phyloP scores from a whole-genome alignment of 2,888 invertebrate species.

The Thumatha senex region DNA sequence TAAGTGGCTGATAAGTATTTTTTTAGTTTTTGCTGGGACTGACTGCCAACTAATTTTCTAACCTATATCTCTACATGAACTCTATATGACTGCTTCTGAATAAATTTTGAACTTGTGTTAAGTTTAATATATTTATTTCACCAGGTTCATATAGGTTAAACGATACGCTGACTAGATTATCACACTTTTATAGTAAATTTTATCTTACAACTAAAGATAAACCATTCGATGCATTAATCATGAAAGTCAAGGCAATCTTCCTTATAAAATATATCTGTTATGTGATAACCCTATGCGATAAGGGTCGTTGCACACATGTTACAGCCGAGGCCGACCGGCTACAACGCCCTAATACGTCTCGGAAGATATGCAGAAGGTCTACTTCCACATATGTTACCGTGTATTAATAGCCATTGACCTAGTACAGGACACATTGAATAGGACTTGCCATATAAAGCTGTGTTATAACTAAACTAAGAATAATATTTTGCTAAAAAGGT shows the following conservation, averaged over 20 bases:
- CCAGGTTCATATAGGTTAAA: too few species aligned
- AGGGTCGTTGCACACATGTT: conserved; percentile 2
- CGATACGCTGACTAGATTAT: too few species aligned
- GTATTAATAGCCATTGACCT: conserved; percentile 30
- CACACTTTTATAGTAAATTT: background rate
- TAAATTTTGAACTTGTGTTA: too few species aligned
- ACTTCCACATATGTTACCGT: conserved; percentile 30
- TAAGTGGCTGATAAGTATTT: too few species aligned
- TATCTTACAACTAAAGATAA: background rate
- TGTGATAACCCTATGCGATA: conserved; percentile 4
- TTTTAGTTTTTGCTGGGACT: too few species aligned
- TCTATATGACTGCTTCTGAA: too few species aligned
- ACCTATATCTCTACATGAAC: too few species aligned
- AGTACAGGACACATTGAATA: conserved; percentile 28
- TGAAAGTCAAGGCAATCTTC: conserved; percentile 19
- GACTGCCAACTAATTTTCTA: too few species aligned
- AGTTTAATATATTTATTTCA: too few species aligned
- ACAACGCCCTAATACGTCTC: conserved; percentile 19
- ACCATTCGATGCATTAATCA: background rate
- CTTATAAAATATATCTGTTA: background rate
- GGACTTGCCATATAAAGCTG: conserved; percentile 18
- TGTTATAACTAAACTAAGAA: background rate
- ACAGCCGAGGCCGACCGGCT: conserved; percentile 6
- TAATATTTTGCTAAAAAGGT: too few species aligned
- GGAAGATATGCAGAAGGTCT: conserved; percentile 33